Base-by-base conservation (phyloP, 2,797 vertebrate species). In the Leuciscus waleckii region DNA sequence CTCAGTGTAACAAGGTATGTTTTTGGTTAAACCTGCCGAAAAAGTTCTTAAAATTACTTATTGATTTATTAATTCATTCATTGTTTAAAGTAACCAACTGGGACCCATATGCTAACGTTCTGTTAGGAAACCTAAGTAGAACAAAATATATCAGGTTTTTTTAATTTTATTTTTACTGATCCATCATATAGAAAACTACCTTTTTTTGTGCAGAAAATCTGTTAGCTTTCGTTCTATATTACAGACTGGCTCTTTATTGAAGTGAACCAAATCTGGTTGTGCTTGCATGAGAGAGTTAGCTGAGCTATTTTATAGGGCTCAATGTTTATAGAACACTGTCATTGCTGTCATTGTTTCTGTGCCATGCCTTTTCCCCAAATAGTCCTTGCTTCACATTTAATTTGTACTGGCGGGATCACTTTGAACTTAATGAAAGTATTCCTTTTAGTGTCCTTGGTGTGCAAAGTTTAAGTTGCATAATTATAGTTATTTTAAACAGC, bases 311-410 rank as follows among this genome's bases (percentile, higher is more conserved):
- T 79, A 79, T 43, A 29, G n/a, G 17, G 29, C 16, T 63, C 75
- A 23, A 65, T 86, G 77, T 85, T 89, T 90, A 86, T 80, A 68
- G 82, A 23, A 73, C 76, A 83, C 71, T 83, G n/a, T 68, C 65
- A 73, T 41, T 79, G 81, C 78, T 86, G 80, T 83, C 69, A 29
- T 83, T 73, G 54, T 51, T 73, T 74, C 79, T 65, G 23, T 82
- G 65, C 82, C 32, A 68, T 87, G 76, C 46, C 61, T 49, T 86
- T 73, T 86, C 79, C 83, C 37, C 67, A 87, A 74, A 65, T 81
- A 43, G 39, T 77, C 49, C 32, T 76, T 76, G 81, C 63, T 77
- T 85, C 17, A 80, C 26, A 76, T 88, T 70, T 77, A 68, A 77
- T 76, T 86, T 82, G 49, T 39, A 85, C 82, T 79, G 81, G 32